Evolutionary conservation across 2,113 vertebrate genomes (phyloP), one percentile per base, ranked within the genome.

Genomic region (Gavia stellata): DNA sequence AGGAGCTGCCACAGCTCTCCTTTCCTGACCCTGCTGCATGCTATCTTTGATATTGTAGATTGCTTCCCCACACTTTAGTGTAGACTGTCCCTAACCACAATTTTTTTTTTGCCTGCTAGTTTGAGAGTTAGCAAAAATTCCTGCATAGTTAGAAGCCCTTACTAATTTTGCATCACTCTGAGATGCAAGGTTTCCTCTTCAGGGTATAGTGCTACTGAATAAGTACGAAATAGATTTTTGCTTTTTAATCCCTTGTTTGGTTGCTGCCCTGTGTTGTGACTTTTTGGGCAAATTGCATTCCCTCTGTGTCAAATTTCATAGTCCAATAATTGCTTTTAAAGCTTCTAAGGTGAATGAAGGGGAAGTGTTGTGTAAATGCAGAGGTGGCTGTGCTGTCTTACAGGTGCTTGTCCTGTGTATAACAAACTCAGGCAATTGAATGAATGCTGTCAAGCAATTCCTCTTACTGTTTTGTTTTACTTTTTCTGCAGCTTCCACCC

Each of bases 401-500:
- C 23, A 38, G 70, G 34, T 36, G 17, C 71, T 72, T 78, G 36
- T 53, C 33, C 65, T 63, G 16, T 29, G 19, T 38, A 4, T 40
- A 49, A 53, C 17, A 3, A 80, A 15, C 74, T 45, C 17, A 4
- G 62, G 75, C 75, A 53, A 18, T 29, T 81, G 81, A 86, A 25
- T 17, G 71, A 34, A 26, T 18, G 18, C 28, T 86, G 12, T 20
- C 86, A 24, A 91, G 40, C 62, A 66, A 25, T 82, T 88, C 66
- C 40, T 84, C 85, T 92, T 52, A 81, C 86, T 5, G 4, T n/a
- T 70, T 78, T 33, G 33, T 55, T 92, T 92, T 29, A 63, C 34
- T 92, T 81, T 91, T 77, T 87, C 92, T 94, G 63, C 93, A 99
- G 99, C 99, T 93, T 99, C 99, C 38, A 99, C 99, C 36, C 99